Evolutionary conservation across 2,888 invertebrate genomes (phyloP).

Genomic region (Orthosia cruda): DNA sequence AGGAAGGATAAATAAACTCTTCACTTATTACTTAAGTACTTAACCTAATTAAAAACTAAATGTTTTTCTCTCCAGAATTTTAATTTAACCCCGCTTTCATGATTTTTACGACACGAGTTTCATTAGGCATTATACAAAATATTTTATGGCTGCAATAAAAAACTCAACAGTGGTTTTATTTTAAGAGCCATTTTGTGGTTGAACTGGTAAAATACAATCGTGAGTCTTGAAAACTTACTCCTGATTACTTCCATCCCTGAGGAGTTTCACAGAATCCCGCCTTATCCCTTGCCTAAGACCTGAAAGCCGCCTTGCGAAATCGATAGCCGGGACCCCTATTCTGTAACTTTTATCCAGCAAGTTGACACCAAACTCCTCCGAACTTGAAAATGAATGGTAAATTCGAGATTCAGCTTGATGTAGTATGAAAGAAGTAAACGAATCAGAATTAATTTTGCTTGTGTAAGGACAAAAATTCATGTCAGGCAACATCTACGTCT

Average conservation of each 20-base stretch:
- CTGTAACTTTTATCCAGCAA: constrained; percentile 65
- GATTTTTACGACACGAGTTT: constrained; percentile 53
- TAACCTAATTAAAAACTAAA: constrained; percentile 65
- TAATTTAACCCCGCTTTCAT: constrained; percentile 43
- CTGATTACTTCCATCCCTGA: constrained; percentile 70
- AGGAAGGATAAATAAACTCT: constrained; percentile 51
- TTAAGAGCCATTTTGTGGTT: constrained; percentile 16
- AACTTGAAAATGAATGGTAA: constrained; percentile 57
- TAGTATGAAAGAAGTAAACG: constrained; percentile 59
- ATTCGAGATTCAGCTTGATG: constrained; percentile 50
- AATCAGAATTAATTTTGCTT: constrained; percentile 59
- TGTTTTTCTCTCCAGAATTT: constrained; percentile 43
- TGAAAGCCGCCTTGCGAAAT: constrained; percentile 65
- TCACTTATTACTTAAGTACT: constrained; percentile 61
- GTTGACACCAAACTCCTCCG: constrained; percentile 44
- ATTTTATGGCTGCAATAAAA: constrained; percentile 54
- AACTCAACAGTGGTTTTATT: constrained; percentile 39
- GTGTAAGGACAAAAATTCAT: constrained; percentile 37
- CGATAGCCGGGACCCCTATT: constrained; percentile 65
- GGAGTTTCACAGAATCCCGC: constrained; percentile 67
- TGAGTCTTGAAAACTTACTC: constrained; percentile 58
- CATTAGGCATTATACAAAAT: constrained; percentile 53
- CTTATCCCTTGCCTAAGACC: constrained; percentile 67
- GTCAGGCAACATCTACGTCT: constrained; percentile 17
- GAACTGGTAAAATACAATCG: constrained; percentile 36